Evolutionary conservation across 2,113 vertebrate species (phyloP).

Genomic region (Micromys minutus): DNA sequence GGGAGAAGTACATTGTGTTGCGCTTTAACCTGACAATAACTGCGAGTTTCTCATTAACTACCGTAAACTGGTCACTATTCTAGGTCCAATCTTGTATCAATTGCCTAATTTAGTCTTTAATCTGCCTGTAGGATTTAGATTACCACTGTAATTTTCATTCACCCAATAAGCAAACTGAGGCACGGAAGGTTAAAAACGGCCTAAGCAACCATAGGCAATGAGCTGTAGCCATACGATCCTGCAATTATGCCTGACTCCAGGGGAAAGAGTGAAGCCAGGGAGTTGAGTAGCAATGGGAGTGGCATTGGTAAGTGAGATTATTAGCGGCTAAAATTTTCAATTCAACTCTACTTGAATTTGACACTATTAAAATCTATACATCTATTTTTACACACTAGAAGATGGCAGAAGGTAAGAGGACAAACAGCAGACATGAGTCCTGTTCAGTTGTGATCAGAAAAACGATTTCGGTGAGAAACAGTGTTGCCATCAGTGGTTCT

Average conservation of each 20-base stretch:
- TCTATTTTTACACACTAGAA: neutral
- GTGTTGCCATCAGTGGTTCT: neutral
- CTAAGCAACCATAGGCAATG: neutral
- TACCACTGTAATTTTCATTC: neutral
- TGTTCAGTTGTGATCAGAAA: neutral
- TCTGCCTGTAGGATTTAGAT: neutral
- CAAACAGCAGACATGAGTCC: neutral
- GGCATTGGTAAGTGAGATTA: neutral
- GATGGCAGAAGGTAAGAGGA: neutral
- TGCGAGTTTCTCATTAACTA: neutral
- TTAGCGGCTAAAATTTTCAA: neutral
- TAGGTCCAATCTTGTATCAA: neutral
- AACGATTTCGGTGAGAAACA: neutral
- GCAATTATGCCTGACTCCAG: rapidly evolving
- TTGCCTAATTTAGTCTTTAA: neutral
- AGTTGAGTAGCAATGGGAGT: rapidly evolving
- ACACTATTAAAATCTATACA: neutral
- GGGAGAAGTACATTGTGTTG: neutral
- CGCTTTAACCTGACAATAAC: neutral
- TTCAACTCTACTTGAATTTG: neutral
- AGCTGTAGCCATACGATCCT: neutral
- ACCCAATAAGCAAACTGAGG: neutral
- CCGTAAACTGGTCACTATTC: neutral
- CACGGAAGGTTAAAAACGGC: neutral
- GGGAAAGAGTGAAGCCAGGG: rapidly evolving